These are phyloP conservation scores for Heliconius melpomene DNA, from an alignment of 1,140 invertebrate species.

Conservation along the genomic window DNA sequence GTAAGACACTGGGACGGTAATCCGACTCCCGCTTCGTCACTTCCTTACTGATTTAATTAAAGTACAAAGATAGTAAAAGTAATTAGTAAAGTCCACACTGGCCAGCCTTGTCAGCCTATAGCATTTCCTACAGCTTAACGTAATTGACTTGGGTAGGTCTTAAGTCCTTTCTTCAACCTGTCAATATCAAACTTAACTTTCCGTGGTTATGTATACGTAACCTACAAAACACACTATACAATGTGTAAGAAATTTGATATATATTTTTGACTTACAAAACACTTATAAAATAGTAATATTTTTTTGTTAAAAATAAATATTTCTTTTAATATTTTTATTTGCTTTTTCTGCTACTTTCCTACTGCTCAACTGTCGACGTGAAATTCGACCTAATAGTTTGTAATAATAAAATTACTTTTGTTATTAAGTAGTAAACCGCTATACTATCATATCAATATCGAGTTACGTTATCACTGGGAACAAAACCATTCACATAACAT, in stretches of 20 bases:
- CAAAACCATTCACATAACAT: slow-evolving; percentile 6
- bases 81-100: background rate
- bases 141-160: slow-evolving; percentile 3
- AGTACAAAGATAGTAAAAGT: slow-evolving; percentile 7
- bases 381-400: background rate
- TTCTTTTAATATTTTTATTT: background rate
- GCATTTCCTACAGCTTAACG: slow-evolving; percentile 5
- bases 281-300: background rate
- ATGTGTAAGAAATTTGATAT: background rate
- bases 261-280: background rate
- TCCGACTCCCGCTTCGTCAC: background rate
- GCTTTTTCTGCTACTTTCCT: background rate
- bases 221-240: background rate
- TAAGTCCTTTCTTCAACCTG: background rate
- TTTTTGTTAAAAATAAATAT: background rate
- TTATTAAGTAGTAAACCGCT: slow-evolving; percentile 9
- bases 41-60: slow-evolving; percentile 13
- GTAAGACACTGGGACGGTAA: background rate
- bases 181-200: background rate
- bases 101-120: background rate
- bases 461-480: background rate
- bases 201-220: background rate
- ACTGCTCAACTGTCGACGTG: slow-evolving; percentile 2
- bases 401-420: slow-evolving; percentile 9
- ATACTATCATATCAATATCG: background rate